Conservation (phyloP, 2,113 vertebrate species). For the Corythaeola cristata region DNA sequence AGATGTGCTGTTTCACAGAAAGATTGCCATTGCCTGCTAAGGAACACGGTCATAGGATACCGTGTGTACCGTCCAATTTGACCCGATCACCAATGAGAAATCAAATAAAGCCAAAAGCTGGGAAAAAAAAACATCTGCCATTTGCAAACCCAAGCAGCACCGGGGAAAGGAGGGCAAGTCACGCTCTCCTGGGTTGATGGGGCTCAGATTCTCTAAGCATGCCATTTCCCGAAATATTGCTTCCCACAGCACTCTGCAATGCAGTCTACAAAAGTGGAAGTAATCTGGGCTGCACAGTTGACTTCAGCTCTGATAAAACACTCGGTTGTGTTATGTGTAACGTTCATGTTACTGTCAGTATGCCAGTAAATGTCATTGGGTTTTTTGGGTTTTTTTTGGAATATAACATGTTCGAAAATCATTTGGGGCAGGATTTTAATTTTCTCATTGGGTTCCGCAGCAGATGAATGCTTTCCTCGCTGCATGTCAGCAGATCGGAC, state of each 20-base stretch:
- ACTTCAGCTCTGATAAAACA: slow-evolving; percentile 5
- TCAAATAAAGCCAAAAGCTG: neutral
- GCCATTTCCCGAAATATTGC: neutral
- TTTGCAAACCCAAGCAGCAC: neutral
- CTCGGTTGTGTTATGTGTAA: neutral
- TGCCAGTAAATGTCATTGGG: neutral
- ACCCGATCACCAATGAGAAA: neutral
- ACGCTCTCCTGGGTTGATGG: neutral
- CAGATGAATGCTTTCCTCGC: neutral
- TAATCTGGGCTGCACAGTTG: slow-evolving; percentile 32
- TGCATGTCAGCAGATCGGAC: neutral
- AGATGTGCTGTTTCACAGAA: neutral
- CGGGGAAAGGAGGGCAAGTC: neutral
- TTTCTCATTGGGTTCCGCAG: neutral
- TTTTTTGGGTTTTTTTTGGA: neutral
- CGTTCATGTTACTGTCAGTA: neutral
- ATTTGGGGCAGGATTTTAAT: neutral
- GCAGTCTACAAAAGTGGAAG: neutral
- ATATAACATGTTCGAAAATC: neutral
- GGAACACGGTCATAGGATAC: neutral
- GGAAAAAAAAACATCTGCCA: neutral
- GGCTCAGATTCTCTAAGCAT: neutral
- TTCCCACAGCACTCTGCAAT: slow-evolving; percentile 9
- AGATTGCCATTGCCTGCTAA: rapidly evolving
- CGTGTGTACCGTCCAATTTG: neutral